Base-by-base conservation (phyloP, 2,888 invertebrate species). In the Sympetrum striolatum region DNA sequence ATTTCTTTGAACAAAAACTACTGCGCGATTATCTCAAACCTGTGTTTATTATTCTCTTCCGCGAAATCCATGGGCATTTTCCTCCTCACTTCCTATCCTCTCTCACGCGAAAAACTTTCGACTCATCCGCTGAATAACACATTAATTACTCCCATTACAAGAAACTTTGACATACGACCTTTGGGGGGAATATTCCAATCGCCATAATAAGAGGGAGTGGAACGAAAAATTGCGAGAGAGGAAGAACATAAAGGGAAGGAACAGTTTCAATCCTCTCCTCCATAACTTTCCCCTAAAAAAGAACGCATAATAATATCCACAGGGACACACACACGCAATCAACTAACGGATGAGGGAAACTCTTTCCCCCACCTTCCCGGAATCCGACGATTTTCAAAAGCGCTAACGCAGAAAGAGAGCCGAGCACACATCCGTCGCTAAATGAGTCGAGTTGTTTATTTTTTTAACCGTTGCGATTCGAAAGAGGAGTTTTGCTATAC, bases 391-490 rank as follows among this genome's bases (percentile, higher is more conserved):
- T 86, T 86, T 64, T 64, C 60, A 60, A 86, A 37, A 64, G 86
- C 86, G 86, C 60, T 86, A 86, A 86, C 86, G 86, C 86, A 60
- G 86, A 82, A 82, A 58, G 82, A 31, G 82, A 58, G 82, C 53
- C 82, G 58, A 86, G 35, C 86, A 58, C 86, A 86, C 86, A 86
- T 86, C 86, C 86, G 86, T 86, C 86, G 86, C 60, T 86, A 86
- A 86, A 86, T 86, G 86, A 86, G 86, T 86, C 35, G 37, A 82
- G 82, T 35, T 82, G 82, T 82, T 82, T 64, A 64, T 64, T 73
- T 73, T 73, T 73, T 73, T 73, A 73, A 12, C 73, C 73, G 3
- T 31, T 60, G 60, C 86, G 86, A 86, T 86, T 86, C 86, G 58
- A 82, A 82, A 53, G 82, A 82, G 53, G 31, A 86, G n/a, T 86